Evolutionary conservation across 2,113 vertebrate genomes (phyloP), one percentile per base, ranked within the genome.

Genomic region (Vimba vimba): DNA sequence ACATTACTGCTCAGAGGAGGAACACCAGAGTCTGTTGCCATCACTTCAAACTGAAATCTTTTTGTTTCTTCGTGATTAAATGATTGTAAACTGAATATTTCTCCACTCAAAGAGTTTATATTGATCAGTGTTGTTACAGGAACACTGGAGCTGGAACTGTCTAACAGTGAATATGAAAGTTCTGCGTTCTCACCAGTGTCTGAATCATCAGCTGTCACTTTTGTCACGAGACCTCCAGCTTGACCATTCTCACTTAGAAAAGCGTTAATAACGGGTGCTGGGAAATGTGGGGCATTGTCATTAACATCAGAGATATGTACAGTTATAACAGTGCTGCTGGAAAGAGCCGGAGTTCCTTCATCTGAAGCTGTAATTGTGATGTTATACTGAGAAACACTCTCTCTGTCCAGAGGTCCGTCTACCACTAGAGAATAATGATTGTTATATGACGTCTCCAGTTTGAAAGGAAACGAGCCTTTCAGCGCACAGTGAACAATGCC

Each of bases 41-140:
- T 25, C 23, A 86, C 52, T n/a, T 83, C 23, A 79, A 89, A 87
- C 71, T 82, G 82, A 21, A 85, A 84, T 68, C 33, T 13, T 23
- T 81, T 80, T 0, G 47, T 77, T 84, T 91, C 88, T n/a, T 93
- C 92, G 0, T 77, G 89, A 10, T 93, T 91, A 77, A 92, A 92
- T 1, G 89, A 89, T 60, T 93, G 88, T 2, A 92, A 71, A 0
- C 81, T 91, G 75, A 90, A 15, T 66, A 92, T 90, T 4, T 93
- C 91, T 69, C 92, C 92, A 0, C 86, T 90, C 21, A 45, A 23
- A 57, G 78, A 55, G 55, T 94, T 94, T 79, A 96, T 90, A n/a
- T 93, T 93, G 30, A 97, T 91, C 85, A 92, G 45, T 13, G 69
- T 57, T 9, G 33, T 60, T 68, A 94, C 87, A 69, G 95, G 86